Evolutionary conservation across 2,113 vertebrate species (phyloP), one percentile per base, ranked within the genome.

Genomic region (Gavia stellata): DNA sequence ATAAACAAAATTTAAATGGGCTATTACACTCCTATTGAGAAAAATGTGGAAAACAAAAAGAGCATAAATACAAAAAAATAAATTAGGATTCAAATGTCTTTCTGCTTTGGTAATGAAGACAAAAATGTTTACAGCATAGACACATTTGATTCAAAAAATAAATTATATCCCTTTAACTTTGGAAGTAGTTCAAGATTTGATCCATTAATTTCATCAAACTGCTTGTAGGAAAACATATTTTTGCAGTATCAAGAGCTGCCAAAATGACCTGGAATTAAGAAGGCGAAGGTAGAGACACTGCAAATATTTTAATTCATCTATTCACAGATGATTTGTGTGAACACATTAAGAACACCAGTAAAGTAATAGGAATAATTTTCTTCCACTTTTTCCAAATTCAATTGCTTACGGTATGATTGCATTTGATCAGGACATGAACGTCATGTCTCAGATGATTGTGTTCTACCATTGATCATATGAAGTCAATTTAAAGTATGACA

Each of bases 311-410:
- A 67, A 79, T 82, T 94, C 14, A 63, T 85, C 52, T 70, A 7
- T 65, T 88, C 31, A 29, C 36, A 38, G 79, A 55, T 86, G 49
- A 94, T 88, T 90, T 94, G 90, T 88, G 45, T 79, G 82, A 88
- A 83, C 71, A 78, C 49, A 59, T 91, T 79, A 85, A 73, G 74
- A 90, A 82, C 13, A 53, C 45, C 20, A 72, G 44, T 68, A 91
- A 85, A 85, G 49, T 72, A 95, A 95, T 90, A 45, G 78, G 28
- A 90, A 85, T 79, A 45, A 85, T 82, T 87, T 85, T 95, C 74
- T 95, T 88, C 58, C 36, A 61, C 36, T 88, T 96, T 87, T 88
- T 75, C 68, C 77, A 87, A 89, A 91, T 92, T 94, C 77, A 91
- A 20, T 91, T 94, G 81, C 84, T 65, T 79, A 68, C 3, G 2